Conservation (phyloP, 2,113 vertebrate species). For the Stomatorhinus ivindoensis region DNA sequence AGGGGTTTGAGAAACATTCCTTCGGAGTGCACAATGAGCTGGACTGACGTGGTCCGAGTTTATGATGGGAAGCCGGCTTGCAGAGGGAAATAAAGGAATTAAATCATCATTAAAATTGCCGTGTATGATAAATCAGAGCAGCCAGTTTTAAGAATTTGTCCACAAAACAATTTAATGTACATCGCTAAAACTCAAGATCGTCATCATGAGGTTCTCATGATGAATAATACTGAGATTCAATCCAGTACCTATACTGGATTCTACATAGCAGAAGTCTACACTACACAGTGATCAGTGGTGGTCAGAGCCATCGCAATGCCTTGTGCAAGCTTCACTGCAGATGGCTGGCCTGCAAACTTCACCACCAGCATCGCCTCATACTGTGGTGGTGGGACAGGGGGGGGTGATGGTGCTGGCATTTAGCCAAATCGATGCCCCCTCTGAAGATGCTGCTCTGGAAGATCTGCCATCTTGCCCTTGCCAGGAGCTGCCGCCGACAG, state of each 20-base stretch:
- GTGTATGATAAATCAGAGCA: neutral
- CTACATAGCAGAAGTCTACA: neutral
- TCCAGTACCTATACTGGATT: neutral
- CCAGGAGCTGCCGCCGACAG: neutral
- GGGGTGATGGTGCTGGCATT: neutral
- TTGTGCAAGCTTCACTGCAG: neutral
- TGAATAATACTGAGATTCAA: neutral
- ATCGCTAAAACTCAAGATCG: neutral
- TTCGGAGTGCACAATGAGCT: neutral
- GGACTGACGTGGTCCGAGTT: neutral
- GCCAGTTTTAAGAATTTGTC: neutral
- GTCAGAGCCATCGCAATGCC: neutral
- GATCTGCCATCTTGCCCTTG: neutral
- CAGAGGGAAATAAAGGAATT: neutral
- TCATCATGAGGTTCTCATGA: neutral
- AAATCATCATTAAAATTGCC: neutral
- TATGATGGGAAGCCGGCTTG: neutral
- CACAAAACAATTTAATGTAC: neutral
- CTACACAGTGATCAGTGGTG: neutral
- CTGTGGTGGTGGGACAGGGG: neutral
- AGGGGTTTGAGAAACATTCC: neutral
- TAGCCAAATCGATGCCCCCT: neutral
- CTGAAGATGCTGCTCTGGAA: neutral
- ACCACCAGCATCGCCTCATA: neutral
- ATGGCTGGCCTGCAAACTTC: neutral